A percentile compares a stretch with the other conserved stretches of the same genome.
These are phyloP conservation scores for Orthosia gothica DNA, from an alignment of 2,888 invertebrate genomes.

Conservation along the genomic window DNA sequence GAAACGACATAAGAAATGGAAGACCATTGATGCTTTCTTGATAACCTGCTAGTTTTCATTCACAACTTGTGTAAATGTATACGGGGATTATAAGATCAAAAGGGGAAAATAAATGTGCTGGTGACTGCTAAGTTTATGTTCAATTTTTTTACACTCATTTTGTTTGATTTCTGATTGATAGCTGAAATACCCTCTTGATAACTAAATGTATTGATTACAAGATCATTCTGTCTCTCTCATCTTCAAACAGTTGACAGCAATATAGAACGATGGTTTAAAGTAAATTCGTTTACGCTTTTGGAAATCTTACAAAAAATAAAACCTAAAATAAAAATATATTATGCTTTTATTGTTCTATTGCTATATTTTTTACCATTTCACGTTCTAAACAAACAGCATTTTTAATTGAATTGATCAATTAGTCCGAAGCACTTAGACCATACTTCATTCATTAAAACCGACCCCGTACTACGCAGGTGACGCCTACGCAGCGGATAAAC, in stretches of 20 bases:
- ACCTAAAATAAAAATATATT: too few relatives aligned
- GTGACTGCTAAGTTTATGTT: neutral
- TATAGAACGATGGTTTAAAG: too few relatives aligned
- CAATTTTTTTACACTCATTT: neutral
- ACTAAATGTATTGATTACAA: too few relatives aligned
- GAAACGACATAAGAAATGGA: conserved; percentile 5
- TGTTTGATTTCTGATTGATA: too few relatives aligned
- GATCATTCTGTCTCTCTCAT: neutral
- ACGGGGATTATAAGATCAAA: too few relatives aligned
- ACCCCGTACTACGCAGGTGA: conserved; percentile 30
- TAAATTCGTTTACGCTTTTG: too few relatives aligned
- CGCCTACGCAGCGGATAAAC: conserved; percentile 45
- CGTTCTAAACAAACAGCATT: conserved; percentile 16
- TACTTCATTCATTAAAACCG: conserved; percentile 42
- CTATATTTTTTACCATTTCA: neutral
- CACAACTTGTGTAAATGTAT: neutral
- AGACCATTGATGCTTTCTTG: neutral
- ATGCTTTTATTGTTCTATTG: neutral
- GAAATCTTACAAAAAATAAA: neutral
- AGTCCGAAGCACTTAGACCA: conserved; percentile 31
- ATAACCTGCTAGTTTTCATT: neutral
- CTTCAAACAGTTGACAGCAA: neutral
- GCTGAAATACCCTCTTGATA: too few relatives aligned
- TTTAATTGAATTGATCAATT: conserved; percentile 42
- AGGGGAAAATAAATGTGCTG: conserved; percentile 8